Evolutionary conservation across 2,888 invertebrate genomes (phyloP).

Genomic region (Calameuta filiformis): DNA sequence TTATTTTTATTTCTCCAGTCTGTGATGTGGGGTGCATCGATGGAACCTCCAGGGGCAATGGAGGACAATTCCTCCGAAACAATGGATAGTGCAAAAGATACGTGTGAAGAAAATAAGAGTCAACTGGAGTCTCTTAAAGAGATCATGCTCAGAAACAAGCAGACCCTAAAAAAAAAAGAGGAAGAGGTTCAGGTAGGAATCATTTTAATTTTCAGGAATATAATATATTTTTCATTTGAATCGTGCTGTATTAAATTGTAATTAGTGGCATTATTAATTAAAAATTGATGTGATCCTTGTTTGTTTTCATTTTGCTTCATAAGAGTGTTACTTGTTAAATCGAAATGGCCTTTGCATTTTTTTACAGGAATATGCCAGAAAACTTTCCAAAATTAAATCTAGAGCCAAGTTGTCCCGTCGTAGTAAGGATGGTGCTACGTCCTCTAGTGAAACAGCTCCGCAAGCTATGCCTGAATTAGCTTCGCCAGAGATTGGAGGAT

Average conservation of each 20-base stretch:
- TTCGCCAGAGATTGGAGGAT: slow-evolving; percentile 37
- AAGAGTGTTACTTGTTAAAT: too few species aligned
- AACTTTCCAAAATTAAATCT: slow-evolving; percentile 64
- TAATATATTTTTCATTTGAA: neutral
- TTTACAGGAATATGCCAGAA: slow-evolving; percentile 62
- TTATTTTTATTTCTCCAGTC: slow-evolving; percentile 56
- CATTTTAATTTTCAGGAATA: slow-evolving; percentile 4
- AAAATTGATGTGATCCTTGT: too few species aligned
- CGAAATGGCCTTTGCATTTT: slow-evolving; percentile 4
- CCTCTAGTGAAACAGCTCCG: slow-evolving; percentile 43
- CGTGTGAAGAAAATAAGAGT: slow-evolving; percentile 51
- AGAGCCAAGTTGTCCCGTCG: slow-evolving; percentile 57
- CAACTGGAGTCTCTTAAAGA: slow-evolving; percentile 58
- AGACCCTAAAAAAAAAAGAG: slow-evolving; percentile 58
- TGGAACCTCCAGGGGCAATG: slow-evolving; percentile 51
- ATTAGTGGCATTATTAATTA: too few species aligned
- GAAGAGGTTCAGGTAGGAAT: slow-evolving; percentile 59
- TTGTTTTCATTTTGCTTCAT: too few species aligned
- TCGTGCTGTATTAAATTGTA: too few species aligned
- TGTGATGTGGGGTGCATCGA: slow-evolving; percentile 55
- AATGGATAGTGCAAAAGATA: slow-evolving; percentile 38
- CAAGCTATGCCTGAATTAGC: slow-evolving; percentile 37
- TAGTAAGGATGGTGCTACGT: slow-evolving; percentile 45
- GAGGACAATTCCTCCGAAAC: slow-evolving; percentile 45
- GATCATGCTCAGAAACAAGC: slow-evolving; percentile 57